Evolutionary conservation across 37 sponge, comb jelly and placozoan genomes (phyloP), one percentile per base, ranked within the genome.

Genomic region (Axinella damicornis): DNA sequence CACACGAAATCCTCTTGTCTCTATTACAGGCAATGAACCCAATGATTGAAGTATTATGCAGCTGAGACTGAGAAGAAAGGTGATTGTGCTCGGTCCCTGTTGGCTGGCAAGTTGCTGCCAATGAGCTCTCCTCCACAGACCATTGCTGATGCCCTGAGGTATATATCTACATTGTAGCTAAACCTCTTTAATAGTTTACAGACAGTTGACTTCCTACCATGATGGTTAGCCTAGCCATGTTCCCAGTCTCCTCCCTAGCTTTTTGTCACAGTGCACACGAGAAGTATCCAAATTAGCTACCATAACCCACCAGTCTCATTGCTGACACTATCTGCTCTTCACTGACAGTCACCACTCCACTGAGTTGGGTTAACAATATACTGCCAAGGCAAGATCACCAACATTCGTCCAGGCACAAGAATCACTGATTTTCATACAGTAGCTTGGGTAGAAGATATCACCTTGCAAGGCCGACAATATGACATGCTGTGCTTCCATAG

Each of bases 1-100:
- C n/a, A n/a, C n/a, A n/a, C n/a, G n/a, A n/a, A n/a, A n/a, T n/a
- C 11, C 32, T 25, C 17, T 12, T 34, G 28, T 57, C n/a, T 75
- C 14, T n/a, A 1, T 53, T 25, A 62, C 37, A 80, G 81, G 70
- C 57, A n/a, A 5, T 90, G 25, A 90, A 78, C 5, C 94, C 94
- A 14, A 32, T 61, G 31, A 84, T 94, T 35, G 79, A 80, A 46
- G 35, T 94, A 15, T 40, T 91, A 46, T n/a, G 95, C 85, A 17
- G 88, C 95, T 73, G 95, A 94, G 71, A 91, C 95, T 0, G 65
- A 69, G 59, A 66, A 56, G 46, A 92, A 91, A 64, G 88, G 85
- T 65, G 95, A 94, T 68, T 91, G 91, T 74, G 87, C 87, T 36
- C 70, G 83, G 2, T 94, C 95, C 0, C 46, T 94, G 54, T 86